A percentile compares a stretch with the other conserved stretches of the same genome.
Evolutionary conservation across 2,797 vertebrate genomes (phyloP).

Genomic region (Thaleichthys pacificus): DNA sequence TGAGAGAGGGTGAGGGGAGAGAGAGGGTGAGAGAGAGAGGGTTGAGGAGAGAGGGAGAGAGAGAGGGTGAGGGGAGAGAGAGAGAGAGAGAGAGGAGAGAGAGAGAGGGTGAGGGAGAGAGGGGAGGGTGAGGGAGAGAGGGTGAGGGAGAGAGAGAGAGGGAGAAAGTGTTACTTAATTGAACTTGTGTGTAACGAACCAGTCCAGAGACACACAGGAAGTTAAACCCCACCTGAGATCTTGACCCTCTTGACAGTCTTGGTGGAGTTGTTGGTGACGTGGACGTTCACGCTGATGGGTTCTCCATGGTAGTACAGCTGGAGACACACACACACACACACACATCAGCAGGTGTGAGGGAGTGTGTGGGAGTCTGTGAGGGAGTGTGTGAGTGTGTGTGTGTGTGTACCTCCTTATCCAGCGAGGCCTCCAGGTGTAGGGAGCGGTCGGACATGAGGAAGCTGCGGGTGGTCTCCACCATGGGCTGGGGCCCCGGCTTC

Average conservation of each 20-base stretch:
- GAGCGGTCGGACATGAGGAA: conserved; percentile 98
- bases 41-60: too few relatives aligned
- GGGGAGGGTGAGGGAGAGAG: too few relatives aligned
- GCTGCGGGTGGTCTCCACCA: conserved; percentile 93
- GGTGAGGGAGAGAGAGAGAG: too few relatives aligned
- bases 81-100: too few relatives aligned
- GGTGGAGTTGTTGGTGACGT: conserved; percentile 98
- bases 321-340: conserved; percentile 4
- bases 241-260: conserved; percentile 98
- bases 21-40: too few relatives aligned
- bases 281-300: conserved; percentile 95
- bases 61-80: too few relatives aligned
- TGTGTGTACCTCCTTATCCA: conserved; percentile 90
- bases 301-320: conserved; percentile 97
- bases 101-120: too few relatives aligned
- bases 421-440: conserved; percentile 90
- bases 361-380: too few relatives aligned
- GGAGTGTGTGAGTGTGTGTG: background rate
- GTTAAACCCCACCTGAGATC: conserved; percentile 81
- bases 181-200: background rate
- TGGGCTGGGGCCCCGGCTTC: conserved; percentile 92
- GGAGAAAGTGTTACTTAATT: background rate
- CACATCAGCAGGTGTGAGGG: conserved; percentile 71
- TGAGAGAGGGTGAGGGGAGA: background rate
- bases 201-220: too few relatives aligned